These are phyloP conservation scores for Agrochola macilenta DNA, from an alignment of 2,888 invertebrate species.

Conservation along the genomic window DNA sequence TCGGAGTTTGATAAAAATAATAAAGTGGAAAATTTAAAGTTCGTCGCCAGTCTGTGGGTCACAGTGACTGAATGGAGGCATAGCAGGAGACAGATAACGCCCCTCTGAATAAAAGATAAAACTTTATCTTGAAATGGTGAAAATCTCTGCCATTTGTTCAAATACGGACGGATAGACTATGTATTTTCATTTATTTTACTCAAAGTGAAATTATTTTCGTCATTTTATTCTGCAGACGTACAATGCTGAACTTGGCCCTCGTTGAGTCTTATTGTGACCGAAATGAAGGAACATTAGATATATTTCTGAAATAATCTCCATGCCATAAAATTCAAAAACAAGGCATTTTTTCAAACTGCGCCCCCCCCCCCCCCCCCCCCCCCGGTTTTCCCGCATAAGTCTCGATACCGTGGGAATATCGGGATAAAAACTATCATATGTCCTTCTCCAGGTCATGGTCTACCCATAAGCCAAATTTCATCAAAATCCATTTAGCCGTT, in stretches of 20 bases:
- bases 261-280: slow-evolving; percentile 6
- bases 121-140: slow-evolving; percentile 65
- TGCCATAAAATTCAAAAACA: too few relatives aligned
- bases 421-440: too few relatives aligned
- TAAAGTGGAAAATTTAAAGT: slow-evolving; percentile 63
- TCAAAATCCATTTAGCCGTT: too few relatives aligned
- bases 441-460: too few relatives aligned
- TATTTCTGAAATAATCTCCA: slow-evolving; percentile 1
- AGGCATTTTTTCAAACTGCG: too few relatives aligned
- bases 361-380: too few relatives aligned
- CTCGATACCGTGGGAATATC: too few relatives aligned
- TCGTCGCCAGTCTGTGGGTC: slow-evolving; percentile 42
- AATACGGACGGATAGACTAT: slow-evolving; percentile 40
- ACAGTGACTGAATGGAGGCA: slow-evolving; percentile 53
- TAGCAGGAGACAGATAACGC: slow-evolving; percentile 55
- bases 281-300: background rate
- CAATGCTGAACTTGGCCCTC: slow-evolving; percentile 7
- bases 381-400: too few relatives aligned
- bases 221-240: slow-evolving; percentile 20
- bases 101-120: slow-evolving; percentile 67
- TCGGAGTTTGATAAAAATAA: slow-evolving; percentile 62
- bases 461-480: too few relatives aligned
- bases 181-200: slow-evolving; percentile 54
- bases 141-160: slow-evolving; percentile 62
- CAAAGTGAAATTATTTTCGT: slow-evolving; percentile 44